Percentiles rank a stretch among this genome's conserved stretches.
Conservation (phyloP, 2,888 invertebrate genomes). For the Clusia tigrina region DNA sequence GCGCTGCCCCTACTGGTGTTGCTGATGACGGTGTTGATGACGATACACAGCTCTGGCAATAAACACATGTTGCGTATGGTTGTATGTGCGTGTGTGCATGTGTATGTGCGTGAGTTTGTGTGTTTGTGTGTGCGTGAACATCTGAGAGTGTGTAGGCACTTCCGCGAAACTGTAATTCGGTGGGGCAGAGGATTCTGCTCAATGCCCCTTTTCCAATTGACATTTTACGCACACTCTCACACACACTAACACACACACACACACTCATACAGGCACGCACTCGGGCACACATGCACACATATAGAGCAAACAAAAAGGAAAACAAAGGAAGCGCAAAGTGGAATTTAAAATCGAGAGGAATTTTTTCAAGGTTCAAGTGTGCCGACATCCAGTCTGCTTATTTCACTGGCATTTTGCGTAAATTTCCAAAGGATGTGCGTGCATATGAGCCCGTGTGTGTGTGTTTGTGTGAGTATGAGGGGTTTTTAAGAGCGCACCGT, state of each 20-base stretch:
- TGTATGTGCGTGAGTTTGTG: constrained; percentile 1
- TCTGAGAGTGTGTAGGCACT: not conserved
- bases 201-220: constrained; percentile 5
- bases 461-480: no score
- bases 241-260: constrained; percentile 8
- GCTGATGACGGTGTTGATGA: not conserved
- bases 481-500: no score
- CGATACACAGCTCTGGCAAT: not conserved
- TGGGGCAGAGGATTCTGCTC: not conserved
- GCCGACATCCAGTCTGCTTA: not conserved
- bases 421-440: not conserved
- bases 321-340: constrained; percentile 21
- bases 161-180: not conserved
- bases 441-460: not conserved
- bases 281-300: no score
- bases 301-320: constrained; percentile 7
- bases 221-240: not conserved
- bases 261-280: no score
- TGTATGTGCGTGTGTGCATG: not conserved
- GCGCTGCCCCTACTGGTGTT: not conserved
- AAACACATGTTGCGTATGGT: not conserved
- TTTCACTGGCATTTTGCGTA: not conserved
- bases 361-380: not conserved
- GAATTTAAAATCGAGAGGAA: constrained; percentile 18
- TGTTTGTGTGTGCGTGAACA: not conserved